Evolutionary conservation across 2,113 vertebrate genomes (phyloP).

Genomic region (Tachysurus vachellii): DNA sequence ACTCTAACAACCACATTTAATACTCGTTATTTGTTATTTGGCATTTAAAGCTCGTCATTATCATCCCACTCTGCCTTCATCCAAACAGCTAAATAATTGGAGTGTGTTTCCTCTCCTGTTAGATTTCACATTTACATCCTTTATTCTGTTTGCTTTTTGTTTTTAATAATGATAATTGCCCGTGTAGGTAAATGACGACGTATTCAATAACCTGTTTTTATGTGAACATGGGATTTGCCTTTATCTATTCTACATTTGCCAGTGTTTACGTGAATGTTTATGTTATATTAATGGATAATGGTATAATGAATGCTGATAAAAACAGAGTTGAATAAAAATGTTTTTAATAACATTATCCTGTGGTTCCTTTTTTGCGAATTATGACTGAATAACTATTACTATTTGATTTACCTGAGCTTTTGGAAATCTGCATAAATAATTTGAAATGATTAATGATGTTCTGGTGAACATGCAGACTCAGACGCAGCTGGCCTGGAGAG

Average conservation of each 20-base stretch:
- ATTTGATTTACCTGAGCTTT: neutral
- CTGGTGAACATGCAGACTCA: neutral
- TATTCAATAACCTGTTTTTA: neutral
- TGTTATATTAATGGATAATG: neutral
- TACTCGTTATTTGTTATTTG: neutral
- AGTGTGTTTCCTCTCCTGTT: neutral
- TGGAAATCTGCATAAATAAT: constrained; percentile 3
- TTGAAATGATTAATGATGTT: constrained; percentile 22
- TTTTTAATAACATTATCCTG: constrained; percentile 1
- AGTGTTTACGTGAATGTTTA: neutral
- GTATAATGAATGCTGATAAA: neutral
- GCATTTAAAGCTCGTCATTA: constrained; percentile 24
- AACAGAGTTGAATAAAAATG: neutral
- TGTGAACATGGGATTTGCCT: constrained; percentile 4
- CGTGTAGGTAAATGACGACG: neutral
- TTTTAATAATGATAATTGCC: neutral
- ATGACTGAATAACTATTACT: neutral
- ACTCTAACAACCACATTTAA: constrained; percentile 21
- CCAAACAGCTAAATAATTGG: constrained; percentile 8
- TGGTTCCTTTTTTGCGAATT: neutral
- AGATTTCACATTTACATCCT: neutral
- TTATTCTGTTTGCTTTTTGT: neutral
- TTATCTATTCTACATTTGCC: neutral
- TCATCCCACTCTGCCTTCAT: neutral
- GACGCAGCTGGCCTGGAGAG: neutral